Percentiles rank a stretch among this genome's conserved stretches.
Conservation (phyloP, 2,113 vertebrate genomes). For the Ovibos moschatus region DNA sequence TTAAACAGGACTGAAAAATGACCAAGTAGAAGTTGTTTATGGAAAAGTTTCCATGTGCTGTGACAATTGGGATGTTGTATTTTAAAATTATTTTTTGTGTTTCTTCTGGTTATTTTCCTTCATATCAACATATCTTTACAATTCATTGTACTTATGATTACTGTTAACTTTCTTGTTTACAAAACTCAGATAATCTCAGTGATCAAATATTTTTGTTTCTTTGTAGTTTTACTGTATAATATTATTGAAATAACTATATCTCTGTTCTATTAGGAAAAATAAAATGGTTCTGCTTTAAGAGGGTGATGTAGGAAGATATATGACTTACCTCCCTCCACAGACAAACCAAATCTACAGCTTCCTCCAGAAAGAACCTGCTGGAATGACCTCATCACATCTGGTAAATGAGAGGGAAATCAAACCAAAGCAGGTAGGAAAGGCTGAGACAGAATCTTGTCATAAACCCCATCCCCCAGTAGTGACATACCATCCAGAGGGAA, state of each 20-base stretch:
- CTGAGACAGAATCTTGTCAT: background rate
- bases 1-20: background rate
- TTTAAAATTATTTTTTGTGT: conserved; percentile 21
- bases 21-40: background rate
- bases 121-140: background rate
- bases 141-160: conserved; percentile 4
- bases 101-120: conserved; percentile 8
- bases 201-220: conserved; percentile 27
- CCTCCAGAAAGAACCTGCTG: background rate
- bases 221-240: conserved; percentile 25
- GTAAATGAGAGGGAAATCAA: background rate
- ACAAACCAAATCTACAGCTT: background rate
- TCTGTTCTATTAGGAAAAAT: background rate
- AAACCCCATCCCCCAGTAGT: background rate
- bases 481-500: background rate
- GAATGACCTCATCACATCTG: background rate
- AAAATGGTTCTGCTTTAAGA: background rate
- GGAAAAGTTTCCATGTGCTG: background rate
- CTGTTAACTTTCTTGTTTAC: background rate
- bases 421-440: background rate
- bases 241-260: conserved; percentile 17
- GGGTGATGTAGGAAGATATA: background rate
- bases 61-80: background rate
- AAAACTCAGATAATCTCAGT: background rate
- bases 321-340: background rate